phyloP scores from a whole-genome alignment of 2,797 vertebrate genomes.

The Ispidina lecontei region DNA sequence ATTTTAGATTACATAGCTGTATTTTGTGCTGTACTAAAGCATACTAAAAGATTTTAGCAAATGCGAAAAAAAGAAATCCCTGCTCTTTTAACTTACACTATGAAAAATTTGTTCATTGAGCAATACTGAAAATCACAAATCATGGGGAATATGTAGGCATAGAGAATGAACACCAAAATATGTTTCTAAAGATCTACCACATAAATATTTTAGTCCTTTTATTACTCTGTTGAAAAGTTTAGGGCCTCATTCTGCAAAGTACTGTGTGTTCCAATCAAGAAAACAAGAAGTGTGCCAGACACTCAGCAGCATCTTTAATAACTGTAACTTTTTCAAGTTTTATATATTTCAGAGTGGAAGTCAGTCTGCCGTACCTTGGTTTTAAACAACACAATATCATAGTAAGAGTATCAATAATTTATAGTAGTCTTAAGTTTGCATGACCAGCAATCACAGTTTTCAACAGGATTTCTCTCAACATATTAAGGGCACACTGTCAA shows the following conservation, averaged over 20 bases:
- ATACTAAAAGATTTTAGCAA: conserved; percentile 1
- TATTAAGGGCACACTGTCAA: conserved; percentile 71
- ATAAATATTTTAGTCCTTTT: background rate
- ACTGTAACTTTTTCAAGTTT: background rate
- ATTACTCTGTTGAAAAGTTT: background rate
- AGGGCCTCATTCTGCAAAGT: background rate
- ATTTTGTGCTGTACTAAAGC: conserved; percentile 2
- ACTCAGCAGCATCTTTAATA: background rate
- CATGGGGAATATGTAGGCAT: conserved; percentile 2
- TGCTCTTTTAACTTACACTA: background rate
- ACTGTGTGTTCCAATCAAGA: background rate
- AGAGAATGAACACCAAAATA: conserved; percentile 6
- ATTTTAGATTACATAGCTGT: conserved; percentile 2
- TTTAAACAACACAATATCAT: background rate
- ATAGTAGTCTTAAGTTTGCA: background rate
- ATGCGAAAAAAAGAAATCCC: background rate
- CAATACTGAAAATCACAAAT: conserved; percentile 26
- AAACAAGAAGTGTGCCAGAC: background rate
- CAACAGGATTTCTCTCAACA: background rate
- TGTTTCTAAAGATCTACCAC: background rate
- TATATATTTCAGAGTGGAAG: background rate
- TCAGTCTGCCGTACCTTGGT: background rate
- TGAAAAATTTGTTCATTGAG: background rate
- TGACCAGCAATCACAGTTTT: background rate
- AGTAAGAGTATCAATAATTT: background rate